Conservation (phyloP, 2,888 invertebrate genomes). For the Orgyia antiqua region DNA sequence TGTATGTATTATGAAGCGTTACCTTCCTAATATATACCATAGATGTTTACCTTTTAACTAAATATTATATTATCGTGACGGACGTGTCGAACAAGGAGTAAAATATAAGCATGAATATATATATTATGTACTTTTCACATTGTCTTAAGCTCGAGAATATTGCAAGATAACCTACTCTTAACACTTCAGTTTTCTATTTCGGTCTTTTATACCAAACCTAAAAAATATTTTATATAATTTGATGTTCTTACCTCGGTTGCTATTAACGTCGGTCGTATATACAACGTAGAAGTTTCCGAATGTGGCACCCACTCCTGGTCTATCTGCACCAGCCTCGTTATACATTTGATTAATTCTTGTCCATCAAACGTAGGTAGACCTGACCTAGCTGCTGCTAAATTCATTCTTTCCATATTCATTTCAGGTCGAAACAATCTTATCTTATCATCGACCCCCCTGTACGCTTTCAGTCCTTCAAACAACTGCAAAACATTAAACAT, state of each 20-base stretch:
- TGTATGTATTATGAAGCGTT: too few relatives aligned
- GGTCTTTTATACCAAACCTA: too few relatives aligned
- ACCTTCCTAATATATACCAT: too few relatives aligned
- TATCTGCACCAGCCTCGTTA: slow-evolving; percentile 90
- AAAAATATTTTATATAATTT: too few relatives aligned
- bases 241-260: slow-evolving; percentile 97
- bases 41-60: too few relatives aligned
- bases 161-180: too few relatives aligned
- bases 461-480: slow-evolving; percentile 99
- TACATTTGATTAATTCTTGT: slow-evolving; percentile 89
- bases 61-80: too few relatives aligned
- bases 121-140: too few relatives aligned
- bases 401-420: slow-evolving; percentile 96
- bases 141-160: too few relatives aligned
- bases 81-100: too few relatives aligned
- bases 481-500: slow-evolving; percentile 78
- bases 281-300: slow-evolving; percentile 92
- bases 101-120: too few relatives aligned
- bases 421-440: slow-evolving; percentile 97
- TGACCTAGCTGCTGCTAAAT: slow-evolving; percentile 87
- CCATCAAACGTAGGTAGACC: slow-evolving; percentile 94
- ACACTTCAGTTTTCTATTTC: too few relatives aligned
- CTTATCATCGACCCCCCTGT: slow-evolving; percentile 93
- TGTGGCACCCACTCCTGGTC: slow-evolving; percentile 99
- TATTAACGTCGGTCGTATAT: slow-evolving; percentile 97